Conservation (phyloP, 2,113 vertebrate species). For the Thermophis baileyi region DNA sequence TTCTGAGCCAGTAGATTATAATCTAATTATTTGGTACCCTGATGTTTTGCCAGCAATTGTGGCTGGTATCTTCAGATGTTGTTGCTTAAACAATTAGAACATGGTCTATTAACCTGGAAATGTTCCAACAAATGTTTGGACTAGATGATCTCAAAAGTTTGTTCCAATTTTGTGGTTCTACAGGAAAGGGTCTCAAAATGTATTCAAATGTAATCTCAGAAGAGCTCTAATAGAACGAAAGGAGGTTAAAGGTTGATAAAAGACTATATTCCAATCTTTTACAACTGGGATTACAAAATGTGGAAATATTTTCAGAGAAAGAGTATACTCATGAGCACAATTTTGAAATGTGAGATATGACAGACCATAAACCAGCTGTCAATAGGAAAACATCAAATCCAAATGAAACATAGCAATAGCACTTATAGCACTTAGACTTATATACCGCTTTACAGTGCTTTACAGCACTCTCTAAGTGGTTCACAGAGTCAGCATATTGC, state of each 20-base stretch:
- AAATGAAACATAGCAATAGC: too few relatives aligned
- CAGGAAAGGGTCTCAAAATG: background rate
- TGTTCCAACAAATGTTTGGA: background rate
- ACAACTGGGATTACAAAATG: background rate
- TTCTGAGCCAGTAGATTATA: background rate
- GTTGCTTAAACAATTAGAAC: background rate
- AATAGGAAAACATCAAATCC: background rate
- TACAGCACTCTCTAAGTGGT: too few relatives aligned
- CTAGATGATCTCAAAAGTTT: background rate
- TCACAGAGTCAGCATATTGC: too few relatives aligned
- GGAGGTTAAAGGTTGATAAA: background rate
- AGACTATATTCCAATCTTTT: background rate
- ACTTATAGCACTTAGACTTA: too few relatives aligned
- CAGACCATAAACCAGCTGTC: background rate
- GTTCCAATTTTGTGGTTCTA: background rate
- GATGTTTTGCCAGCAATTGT: background rate
- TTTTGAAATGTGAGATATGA: background rate
- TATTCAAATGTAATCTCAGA: background rate
- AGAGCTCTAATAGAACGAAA: background rate
- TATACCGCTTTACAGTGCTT: too few relatives aligned
- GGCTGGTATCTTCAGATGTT: background rate
- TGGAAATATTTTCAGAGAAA: background rate
- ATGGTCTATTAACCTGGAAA: background rate
- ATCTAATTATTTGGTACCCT: background rate
- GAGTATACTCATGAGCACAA: background rate